Conservation (phyloP, 2,797 vertebrate genomes). For the Chloroceryle inda region DNA sequence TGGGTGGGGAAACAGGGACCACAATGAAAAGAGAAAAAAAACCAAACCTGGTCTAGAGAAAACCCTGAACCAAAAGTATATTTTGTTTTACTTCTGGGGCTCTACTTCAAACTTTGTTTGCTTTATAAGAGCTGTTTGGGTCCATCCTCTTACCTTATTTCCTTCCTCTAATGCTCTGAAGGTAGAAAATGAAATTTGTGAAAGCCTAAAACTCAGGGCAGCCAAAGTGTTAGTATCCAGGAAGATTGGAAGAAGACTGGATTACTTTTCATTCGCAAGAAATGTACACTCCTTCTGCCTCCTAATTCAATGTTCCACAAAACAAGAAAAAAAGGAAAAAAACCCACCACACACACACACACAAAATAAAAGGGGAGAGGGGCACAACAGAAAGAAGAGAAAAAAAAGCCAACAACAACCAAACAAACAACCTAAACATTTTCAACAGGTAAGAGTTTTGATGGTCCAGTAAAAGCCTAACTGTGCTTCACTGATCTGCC, state of each 20-base stretch:
- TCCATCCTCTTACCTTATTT: neutral
- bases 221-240: neutral
- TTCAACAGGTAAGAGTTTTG: neutral
- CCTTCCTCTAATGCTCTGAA: neutral
- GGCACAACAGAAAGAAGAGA: neutral
- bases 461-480: neutral
- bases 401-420: too few relatives aligned
- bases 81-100: conserved; percentile 21
- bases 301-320: neutral
- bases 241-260: neutral
- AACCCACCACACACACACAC: too few relatives aligned
- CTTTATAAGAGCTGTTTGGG: neutral
- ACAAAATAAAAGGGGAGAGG: neutral
- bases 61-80: conserved; percentile 33
- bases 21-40: conserved; percentile 45
- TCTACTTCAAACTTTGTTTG: conserved; percentile 25
- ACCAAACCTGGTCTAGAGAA: neutral
- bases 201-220: neutral
- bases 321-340: neutral
- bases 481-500: neutral
- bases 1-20: conserved; percentile 70
- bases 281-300: neutral
- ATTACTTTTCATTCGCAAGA: neutral
- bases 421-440: neutral
- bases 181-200: neutral